Percentiles rank a stretch among this genome's conserved stretches.
phyloP scores from a whole-genome alignment of 2,888 invertebrate species.

The Macropis europaea region DNA sequence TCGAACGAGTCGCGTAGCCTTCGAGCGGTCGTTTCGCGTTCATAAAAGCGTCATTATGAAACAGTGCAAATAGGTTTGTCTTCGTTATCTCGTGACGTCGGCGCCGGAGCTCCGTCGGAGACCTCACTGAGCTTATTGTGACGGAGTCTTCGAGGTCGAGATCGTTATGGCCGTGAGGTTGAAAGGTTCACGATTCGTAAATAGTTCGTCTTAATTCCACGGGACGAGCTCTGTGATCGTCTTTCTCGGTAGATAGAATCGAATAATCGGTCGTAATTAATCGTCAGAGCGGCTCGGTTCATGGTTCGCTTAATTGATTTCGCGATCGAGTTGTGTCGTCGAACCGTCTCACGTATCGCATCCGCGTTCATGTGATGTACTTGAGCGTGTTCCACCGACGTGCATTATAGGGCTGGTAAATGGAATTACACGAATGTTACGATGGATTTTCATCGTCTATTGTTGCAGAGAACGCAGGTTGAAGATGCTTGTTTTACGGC shows the following conservation, averaged over 20 bases:
- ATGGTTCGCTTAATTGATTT: constrained; percentile 25
- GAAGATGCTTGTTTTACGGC: neutral
- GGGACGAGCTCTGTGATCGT: neutral
- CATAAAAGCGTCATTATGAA: neutral
- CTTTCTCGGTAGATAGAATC: constrained; percentile 18
- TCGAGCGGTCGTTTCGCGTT: neutral
- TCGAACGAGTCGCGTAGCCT: neutral
- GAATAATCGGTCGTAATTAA: constrained; percentile 44
- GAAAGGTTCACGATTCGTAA: neutral
- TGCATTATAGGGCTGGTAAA: neutral
- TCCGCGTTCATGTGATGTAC: neutral
- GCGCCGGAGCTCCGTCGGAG: neutral
- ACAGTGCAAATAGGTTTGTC: neutral
- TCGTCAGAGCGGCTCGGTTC: constrained; percentile 17
- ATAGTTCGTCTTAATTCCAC: neutral
- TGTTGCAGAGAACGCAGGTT: neutral
- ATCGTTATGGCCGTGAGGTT: too few species aligned
- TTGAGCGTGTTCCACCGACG: neutral
- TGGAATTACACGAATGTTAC: neutral
- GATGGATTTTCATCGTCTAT: neutral
- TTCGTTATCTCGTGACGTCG: neutral
- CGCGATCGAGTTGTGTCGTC: constrained; percentile 25
- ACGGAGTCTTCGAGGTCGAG: neutral
- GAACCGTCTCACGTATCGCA: constrained; percentile 1
- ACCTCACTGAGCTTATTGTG: neutral